A percentile compares a stretch with the other conserved stretches of the same genome.
phyloP scores from a whole-genome alignment of 2,888 invertebrate genomes.

The Tenthredo amoena region DNA sequence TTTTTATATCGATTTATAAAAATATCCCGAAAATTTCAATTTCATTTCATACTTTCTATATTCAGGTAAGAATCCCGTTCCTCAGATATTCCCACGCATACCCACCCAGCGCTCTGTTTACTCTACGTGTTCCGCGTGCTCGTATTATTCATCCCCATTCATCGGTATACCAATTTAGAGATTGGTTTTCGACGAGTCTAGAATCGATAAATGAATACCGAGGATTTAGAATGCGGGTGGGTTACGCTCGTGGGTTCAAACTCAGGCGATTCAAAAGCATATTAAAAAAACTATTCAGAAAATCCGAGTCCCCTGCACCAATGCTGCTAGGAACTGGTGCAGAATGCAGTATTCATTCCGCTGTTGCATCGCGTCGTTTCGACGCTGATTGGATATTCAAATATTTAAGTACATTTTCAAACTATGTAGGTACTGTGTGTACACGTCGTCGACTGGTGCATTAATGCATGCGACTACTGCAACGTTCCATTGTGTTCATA shows the following conservation, averaged over 20 bases:
- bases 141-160: conserved; percentile 16
- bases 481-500: background rate
- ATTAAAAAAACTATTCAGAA: background rate
- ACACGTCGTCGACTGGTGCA: background rate
- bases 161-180: conserved; percentile 28
- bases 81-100: background rate
- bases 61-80: background rate
- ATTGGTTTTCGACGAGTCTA: conserved; percentile 42
- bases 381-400: conserved; percentile 32
- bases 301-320: background rate
- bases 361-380: background rate
- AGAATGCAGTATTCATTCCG: too few relatives aligned
- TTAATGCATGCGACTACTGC: background rate
- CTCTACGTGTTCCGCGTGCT: background rate
- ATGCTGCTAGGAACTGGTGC: too few relatives aligned
- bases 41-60: too few relatives aligned
- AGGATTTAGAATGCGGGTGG: background rate
- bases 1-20: too few relatives aligned
- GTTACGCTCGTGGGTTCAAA: background rate
- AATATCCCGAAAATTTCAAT: too few relatives aligned
- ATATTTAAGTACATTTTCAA: conserved; percentile 35
- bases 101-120: background rate
- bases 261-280: background rate
- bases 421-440: background rate
- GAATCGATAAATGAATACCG: conserved; percentile 24